Percentiles rank a stretch among this genome's conserved stretches.
Evolutionary conservation across 2,113 vertebrate genomes (phyloP).

Genomic region (Channa maculata): DNA sequence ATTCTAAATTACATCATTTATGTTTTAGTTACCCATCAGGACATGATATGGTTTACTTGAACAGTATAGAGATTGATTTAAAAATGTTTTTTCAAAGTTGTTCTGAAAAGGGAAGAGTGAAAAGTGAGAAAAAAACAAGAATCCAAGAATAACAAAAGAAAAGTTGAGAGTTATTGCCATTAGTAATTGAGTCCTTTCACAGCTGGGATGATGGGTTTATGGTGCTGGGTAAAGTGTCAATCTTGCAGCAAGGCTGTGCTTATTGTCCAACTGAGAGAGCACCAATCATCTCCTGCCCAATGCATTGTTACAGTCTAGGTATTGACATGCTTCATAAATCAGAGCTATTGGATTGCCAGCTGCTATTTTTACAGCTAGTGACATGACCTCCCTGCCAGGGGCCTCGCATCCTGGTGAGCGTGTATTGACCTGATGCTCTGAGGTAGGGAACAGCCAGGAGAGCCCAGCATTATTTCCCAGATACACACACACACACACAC

Average conservation of each 20-base stretch:
- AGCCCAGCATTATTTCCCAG: constrained; percentile 32
- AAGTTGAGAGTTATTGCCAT: constrained; percentile 31
- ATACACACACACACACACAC: constrained; percentile 3
- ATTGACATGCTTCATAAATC: constrained; percentile 83
- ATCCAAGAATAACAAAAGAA: constrained; percentile 18
- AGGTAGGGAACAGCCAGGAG: constrained; percentile 44
- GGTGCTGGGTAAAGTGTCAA: constrained; percentile 61
- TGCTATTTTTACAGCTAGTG: constrained; percentile 79
- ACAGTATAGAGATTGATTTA: background rate
- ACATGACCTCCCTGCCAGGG: constrained; percentile 66
- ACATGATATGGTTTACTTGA: background rate
- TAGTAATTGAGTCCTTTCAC: constrained; percentile 41
- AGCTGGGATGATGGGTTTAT: constrained; percentile 48
- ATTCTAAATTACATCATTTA: no score
- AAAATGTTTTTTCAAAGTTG: background rate
- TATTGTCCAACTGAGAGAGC: constrained; percentile 54
- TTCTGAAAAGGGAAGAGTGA: background rate
- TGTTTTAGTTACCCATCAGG: no score
- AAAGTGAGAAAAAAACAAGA: background rate
- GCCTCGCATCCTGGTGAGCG: constrained; percentile 45
- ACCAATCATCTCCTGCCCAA: constrained; percentile 54
- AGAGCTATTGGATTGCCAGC: constrained; percentile 76
- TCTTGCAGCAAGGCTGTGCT: constrained; percentile 54
- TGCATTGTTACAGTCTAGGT: constrained; percentile 69
- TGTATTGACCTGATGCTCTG: constrained; percentile 61